Evolutionary conservation across 2,888 invertebrate genomes (phyloP).

Genomic region (Dryobota labecula): DNA sequence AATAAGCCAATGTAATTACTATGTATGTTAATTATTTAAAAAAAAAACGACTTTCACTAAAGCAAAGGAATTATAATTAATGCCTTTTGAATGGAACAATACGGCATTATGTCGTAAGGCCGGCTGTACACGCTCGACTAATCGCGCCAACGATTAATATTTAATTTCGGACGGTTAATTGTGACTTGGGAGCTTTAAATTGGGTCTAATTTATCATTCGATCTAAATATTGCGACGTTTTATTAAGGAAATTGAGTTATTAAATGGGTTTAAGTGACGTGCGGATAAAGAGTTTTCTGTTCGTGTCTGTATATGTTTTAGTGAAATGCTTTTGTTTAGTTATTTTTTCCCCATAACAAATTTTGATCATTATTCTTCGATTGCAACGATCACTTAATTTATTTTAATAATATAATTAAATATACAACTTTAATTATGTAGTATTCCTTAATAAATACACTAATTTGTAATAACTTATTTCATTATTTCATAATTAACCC

Average conservation of each 20-base stretch:
- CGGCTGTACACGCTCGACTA: constrained; percentile 27
- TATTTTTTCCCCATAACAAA: background rate
- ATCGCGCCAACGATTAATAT: constrained; percentile 21
- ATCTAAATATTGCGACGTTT: background rate
- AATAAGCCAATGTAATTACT: constrained; percentile 17
- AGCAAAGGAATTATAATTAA: constrained; percentile 50
- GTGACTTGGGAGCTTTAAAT: constrained; percentile 18
- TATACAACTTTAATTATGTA: background rate
- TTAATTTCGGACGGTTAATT: constrained; percentile 21
- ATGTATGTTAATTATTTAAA: constrained; percentile 40
- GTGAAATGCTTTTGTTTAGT: background rate
- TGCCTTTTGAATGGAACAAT: constrained; percentile 59
- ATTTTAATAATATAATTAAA: background rate
- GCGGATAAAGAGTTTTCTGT: background rate
- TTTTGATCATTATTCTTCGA: background rate
- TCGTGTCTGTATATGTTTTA: background rate
- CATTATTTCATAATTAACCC: constrained; percentile 2
- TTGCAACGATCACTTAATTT: background rate
- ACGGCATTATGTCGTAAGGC: constrained; percentile 48
- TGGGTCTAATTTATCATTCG: constrained; percentile 31
- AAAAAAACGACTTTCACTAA: constrained; percentile 51
- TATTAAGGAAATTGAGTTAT: constrained; percentile 13
- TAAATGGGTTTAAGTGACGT: background rate
- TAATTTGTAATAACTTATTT: background rate
- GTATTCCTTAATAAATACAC: background rate